A percentile compares a stretch with the other conserved stretches of the same genome.
Conservation (phyloP, 2,797 vertebrate genomes). For the Pyrrhura leucotis region DNA sequence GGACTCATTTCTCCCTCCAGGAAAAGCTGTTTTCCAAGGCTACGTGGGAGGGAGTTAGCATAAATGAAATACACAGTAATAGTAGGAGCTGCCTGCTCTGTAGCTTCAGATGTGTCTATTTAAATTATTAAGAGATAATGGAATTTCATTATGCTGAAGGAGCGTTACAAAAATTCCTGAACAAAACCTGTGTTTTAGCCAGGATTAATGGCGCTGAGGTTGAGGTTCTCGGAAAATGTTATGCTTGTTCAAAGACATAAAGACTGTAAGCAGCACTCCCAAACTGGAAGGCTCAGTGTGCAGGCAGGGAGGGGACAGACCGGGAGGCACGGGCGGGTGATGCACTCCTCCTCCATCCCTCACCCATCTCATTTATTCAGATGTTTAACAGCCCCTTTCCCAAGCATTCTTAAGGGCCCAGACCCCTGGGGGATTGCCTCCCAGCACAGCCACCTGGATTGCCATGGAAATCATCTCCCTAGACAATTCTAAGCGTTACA, state of each 20-base stretch:
- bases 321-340: accelerated
- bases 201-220: neutral
- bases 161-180: neutral
- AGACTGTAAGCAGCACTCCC: neutral
- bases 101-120: conserved; percentile 36
- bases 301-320: neutral
- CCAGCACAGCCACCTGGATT: neutral
- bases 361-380: neutral
- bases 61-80: conserved; percentile 9
- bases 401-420: neutral
- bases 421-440: neutral
- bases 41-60: conserved; percentile 55
- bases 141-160: conserved; percentile 37
- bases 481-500: neutral
- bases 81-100: conserved; percentile 44
- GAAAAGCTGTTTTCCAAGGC: conserved; percentile 56
- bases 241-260: neutral
- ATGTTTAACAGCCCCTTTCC: neutral
- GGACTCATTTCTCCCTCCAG: conserved; percentile 53
- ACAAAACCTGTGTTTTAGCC: neutral
- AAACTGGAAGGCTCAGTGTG: neutral
- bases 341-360: neutral
- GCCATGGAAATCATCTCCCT: neutral
- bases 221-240: neutral
- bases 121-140: conserved; percentile 60